Evolutionary conservation across 2,888 invertebrate species (phyloP).

Genomic region (Amblyjoppa fuscipennis): DNA sequence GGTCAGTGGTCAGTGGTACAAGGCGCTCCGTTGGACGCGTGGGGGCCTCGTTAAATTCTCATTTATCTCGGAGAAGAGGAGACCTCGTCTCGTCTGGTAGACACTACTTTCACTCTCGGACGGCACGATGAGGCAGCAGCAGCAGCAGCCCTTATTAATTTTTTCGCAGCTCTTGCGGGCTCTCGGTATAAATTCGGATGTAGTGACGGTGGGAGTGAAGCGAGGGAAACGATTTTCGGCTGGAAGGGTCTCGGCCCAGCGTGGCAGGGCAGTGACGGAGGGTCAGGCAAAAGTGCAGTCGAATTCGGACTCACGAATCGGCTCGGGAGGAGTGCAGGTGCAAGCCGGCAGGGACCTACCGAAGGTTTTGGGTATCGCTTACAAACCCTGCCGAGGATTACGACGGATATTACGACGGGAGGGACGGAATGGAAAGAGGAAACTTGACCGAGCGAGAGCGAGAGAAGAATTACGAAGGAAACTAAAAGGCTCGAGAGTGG

Average conservation of each 20-base stretch:
- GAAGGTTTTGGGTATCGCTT: constrained; percentile 62
- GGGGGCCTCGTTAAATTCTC: constrained; percentile 57
- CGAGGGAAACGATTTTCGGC: constrained; percentile 8
- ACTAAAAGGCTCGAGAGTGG: constrained; percentile 51
- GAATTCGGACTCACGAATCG: constrained; percentile 53
- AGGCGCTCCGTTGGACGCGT: background rate
- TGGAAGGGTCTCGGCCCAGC: background rate
- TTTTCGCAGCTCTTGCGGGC: constrained; percentile 11
- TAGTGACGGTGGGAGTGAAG: background rate
- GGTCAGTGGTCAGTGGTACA: background rate
- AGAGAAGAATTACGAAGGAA: constrained; percentile 60
- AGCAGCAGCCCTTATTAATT: constrained; percentile 46
- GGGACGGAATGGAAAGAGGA: constrained; percentile 29
- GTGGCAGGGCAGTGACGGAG: constrained; percentile 8
- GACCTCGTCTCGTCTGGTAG: constrained; percentile 3
- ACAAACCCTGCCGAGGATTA: constrained; percentile 60
- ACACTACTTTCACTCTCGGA: background rate
- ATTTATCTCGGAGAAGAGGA: constrained; percentile 43
- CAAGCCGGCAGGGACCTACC: constrained; percentile 32
- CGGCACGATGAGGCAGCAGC: background rate
- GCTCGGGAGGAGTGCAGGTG: constrained; percentile 55
- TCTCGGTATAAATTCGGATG: background rate
- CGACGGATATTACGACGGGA: constrained; percentile 59
- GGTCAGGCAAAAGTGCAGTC: constrained; percentile 50
- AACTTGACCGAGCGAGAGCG: constrained; percentile 16